These are phyloP conservation scores for Varroa destructor DNA, from an alignment of 1,140 invertebrate species.

Conservation along the genomic window DNA sequence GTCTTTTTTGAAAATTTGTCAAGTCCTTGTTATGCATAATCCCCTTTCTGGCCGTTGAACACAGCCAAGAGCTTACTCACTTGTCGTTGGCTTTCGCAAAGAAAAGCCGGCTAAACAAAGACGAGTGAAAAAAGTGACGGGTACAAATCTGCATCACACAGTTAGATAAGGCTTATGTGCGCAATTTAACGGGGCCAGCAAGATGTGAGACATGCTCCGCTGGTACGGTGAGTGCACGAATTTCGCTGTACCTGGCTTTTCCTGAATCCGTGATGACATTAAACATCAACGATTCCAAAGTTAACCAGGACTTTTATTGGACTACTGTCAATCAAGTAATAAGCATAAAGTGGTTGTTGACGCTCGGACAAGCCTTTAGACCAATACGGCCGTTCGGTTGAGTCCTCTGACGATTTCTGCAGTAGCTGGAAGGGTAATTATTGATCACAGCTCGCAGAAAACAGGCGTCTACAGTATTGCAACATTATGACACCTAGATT, in stretches of 20 bases:
- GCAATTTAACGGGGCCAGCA: constrained; percentile 8
- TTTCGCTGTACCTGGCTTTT: constrained; percentile 7
- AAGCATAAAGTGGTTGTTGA: not conserved
- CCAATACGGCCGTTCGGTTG: not conserved
- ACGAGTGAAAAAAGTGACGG: too few species aligned
- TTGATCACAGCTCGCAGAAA: not conserved
- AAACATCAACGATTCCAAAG: constrained; percentile 24
- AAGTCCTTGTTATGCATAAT: not conserved
- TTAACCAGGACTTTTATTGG: not conserved
- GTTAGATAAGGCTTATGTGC: not conserved
- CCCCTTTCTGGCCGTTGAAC: not conserved
- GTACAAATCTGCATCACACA: too few species aligned
- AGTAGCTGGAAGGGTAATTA: not conserved
- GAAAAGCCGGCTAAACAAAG: too few species aligned
- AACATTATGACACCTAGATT: constrained; percentile 28
- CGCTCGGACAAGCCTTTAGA: not conserved
- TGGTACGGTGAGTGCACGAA: constrained; percentile 4
- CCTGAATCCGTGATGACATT: constrained; percentile 14
- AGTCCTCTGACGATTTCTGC: not conserved
- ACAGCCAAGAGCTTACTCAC: too few species aligned
- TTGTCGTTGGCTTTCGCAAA: too few species aligned
- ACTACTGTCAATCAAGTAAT: not conserved
- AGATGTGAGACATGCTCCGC: not conserved
- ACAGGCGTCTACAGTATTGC: constrained; percentile 2
- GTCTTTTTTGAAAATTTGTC: not conserved